A percentile compares a stretch with the other conserved stretches of the same genome.
phyloP scores from a whole-genome alignment of 2,888 invertebrate genomes.

The Salpingus planirostris region DNA sequence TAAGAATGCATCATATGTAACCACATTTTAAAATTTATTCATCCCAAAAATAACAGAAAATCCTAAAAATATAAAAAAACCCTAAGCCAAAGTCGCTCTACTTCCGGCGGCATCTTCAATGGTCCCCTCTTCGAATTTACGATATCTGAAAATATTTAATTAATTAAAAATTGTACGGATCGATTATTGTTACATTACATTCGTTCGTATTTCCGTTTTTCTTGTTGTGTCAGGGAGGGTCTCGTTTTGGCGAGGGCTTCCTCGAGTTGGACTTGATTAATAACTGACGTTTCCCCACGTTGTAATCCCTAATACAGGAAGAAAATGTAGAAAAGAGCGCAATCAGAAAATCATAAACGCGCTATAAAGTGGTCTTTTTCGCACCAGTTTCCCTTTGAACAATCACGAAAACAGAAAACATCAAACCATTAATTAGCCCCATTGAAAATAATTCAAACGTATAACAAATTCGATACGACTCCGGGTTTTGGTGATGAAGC shows the following conservation, averaged over 20 bases:
- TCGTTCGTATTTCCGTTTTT: slow-evolving; percentile 61
- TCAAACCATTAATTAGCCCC: slow-evolving; percentile 10
- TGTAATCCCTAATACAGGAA: too few relatives aligned
- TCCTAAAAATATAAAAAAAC: neutral
- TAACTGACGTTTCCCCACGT: too few relatives aligned
- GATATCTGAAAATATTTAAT: slow-evolving; percentile 34
- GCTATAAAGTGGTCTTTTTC: too few relatives aligned
- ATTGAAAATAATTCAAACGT: slow-evolving; percentile 10
- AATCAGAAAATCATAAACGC: too few relatives aligned
- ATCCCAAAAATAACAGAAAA: too few relatives aligned
- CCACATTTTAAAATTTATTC: too few relatives aligned
- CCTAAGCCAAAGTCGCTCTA: slow-evolving; percentile 18
- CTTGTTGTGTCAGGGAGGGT: slow-evolving; percentile 65
- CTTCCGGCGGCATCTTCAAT: slow-evolving; percentile 24
- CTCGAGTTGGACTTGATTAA: slow-evolving; percentile 55
- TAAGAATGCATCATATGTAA: neutral
- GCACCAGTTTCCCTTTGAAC: too few relatives aligned
- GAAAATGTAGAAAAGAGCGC: too few relatives aligned
- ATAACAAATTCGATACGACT: slow-evolving; percentile 9
- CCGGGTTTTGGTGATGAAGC: too few relatives aligned
- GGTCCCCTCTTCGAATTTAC: slow-evolving; percentile 30
- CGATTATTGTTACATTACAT: slow-evolving; percentile 52
- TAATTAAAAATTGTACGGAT: neutral
- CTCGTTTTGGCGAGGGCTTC: slow-evolving; percentile 60
- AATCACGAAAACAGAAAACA: too few relatives aligned